Percentiles rank a stretch among this genome's conserved stretches.
Evolutionary conservation across 2,888 invertebrate species (phyloP).

Genomic region (Ellobium chinense): DNA sequence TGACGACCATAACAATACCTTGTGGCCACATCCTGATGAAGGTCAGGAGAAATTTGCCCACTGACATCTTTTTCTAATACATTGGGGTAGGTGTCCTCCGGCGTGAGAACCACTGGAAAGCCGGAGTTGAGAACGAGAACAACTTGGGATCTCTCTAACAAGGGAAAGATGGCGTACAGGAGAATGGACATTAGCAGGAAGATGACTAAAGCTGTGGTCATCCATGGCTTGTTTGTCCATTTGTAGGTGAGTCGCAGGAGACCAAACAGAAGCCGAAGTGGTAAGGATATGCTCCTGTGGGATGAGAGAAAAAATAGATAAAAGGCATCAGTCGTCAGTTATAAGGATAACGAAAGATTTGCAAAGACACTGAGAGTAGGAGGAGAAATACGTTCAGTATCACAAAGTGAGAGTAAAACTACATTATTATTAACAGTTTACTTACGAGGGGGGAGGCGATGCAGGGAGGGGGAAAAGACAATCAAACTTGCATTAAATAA

Average conservation of each 20-base stretch:
- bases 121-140: constrained; percentile 22
- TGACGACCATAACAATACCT: constrained; percentile 20
- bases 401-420: no score
- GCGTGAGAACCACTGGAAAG: constrained; percentile 12
- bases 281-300: neutral
- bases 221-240: neutral
- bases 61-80: constrained; percentile 30
- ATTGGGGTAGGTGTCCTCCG: constrained; percentile 29
- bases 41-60: constrained; percentile 17
- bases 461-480: no score
- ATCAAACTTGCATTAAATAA: no score
- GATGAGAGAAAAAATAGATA: no score
- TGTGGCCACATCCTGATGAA: constrained; percentile 38
- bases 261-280: neutral
- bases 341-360: no score
- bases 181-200: neutral
- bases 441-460: no score
- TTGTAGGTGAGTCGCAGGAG: neutral
- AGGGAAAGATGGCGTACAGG: neutral
- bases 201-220: neutral
- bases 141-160: neutral
- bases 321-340: no score
- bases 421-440: no score
- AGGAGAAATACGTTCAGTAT: no score
- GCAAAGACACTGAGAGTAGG: no score